Evolutionary conservation across 2,113 vertebrate species (phyloP).

Genomic region (Rhipidura dahli): DNA sequence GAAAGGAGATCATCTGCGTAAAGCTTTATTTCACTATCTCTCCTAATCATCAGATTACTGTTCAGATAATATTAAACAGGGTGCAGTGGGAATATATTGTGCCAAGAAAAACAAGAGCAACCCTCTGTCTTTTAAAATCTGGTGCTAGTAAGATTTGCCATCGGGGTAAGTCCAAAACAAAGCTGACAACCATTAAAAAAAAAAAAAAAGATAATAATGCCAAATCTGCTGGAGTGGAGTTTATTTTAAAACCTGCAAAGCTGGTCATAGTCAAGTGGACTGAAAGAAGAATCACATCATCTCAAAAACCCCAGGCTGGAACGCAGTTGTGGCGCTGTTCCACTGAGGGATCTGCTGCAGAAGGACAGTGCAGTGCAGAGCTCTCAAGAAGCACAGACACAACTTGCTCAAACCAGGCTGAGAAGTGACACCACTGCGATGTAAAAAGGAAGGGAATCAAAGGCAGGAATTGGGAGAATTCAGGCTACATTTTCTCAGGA

Average conservation of each 20-base stretch:
- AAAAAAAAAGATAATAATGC: neutral
- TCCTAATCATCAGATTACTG: conserved; percentile 57
- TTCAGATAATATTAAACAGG: conserved; percentile 53
- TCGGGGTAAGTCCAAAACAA: conserved; percentile 22
- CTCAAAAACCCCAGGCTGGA: neutral
- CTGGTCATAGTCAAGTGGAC: neutral
- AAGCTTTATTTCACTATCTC: conserved; percentile 35
- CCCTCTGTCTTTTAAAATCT: conserved; percentile 42
- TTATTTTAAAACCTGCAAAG: neutral
- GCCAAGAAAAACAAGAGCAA: conserved; percentile 59
- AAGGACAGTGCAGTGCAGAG: neutral
- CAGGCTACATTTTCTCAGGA: neutral
- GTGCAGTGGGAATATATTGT: conserved; percentile 29
- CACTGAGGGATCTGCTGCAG: neutral
- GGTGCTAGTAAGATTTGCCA: conserved; percentile 14
- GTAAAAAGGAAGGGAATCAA: neutral
- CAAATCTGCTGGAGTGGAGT: neutral
- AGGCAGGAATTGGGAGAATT: neutral
- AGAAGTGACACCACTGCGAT: neutral
- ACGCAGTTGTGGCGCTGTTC: neutral
- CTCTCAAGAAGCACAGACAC: neutral
- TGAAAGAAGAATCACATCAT: neutral
- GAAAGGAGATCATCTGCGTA: conserved; percentile 50
- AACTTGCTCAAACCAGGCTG: neutral
- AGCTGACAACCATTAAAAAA: neutral